These are phyloP conservation scores for Hydropsyche tenuis DNA, from an alignment of 1,140 invertebrate genomes.

Conservation along the genomic window DNA sequence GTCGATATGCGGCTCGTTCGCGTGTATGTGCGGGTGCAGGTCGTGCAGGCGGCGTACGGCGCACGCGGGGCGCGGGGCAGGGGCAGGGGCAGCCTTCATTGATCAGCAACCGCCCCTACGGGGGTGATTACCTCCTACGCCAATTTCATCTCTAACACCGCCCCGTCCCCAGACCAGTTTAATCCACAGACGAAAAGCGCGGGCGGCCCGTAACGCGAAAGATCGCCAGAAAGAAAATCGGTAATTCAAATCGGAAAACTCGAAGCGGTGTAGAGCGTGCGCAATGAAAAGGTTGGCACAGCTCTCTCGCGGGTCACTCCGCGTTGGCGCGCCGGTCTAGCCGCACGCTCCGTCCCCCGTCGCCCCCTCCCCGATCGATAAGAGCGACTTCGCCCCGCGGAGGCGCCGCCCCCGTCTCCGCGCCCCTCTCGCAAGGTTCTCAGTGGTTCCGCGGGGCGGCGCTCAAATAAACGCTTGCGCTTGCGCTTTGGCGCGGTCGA, in stretches of 20 bases:
- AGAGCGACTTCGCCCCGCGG: not conserved
- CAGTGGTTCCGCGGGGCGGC: not conserved
- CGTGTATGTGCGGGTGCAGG: conserved; percentile 1
- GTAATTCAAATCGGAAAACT: too few relatives aligned
- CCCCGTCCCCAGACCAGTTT: too few relatives aligned
- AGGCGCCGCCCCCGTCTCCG: not conserved
- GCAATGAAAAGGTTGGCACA: too few relatives aligned
- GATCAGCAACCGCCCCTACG: not conserved
- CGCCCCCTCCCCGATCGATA: conserved; percentile 21
- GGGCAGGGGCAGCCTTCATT: conserved; percentile 55
- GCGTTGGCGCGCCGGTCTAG: not conserved
- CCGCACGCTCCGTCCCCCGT: not conserved
- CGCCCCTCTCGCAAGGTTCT: not conserved
- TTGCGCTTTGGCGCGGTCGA: conserved; percentile 48
- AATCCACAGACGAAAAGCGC: too few relatives aligned
- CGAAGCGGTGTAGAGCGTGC: too few relatives aligned
- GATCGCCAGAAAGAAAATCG: too few relatives aligned
- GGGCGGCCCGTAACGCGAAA: too few relatives aligned
- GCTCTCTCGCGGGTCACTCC: not conserved
- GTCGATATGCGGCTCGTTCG: too few relatives aligned
- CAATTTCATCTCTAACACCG: not conserved
- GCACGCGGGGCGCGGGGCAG: conserved; percentile 49
- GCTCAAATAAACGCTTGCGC: conserved; percentile 3
- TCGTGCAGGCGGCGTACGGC: not conserved
- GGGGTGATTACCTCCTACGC: too few relatives aligned